phyloP scores from a whole-genome alignment of 1,140 invertebrate species.

The Agrilus planipennis region DNA sequence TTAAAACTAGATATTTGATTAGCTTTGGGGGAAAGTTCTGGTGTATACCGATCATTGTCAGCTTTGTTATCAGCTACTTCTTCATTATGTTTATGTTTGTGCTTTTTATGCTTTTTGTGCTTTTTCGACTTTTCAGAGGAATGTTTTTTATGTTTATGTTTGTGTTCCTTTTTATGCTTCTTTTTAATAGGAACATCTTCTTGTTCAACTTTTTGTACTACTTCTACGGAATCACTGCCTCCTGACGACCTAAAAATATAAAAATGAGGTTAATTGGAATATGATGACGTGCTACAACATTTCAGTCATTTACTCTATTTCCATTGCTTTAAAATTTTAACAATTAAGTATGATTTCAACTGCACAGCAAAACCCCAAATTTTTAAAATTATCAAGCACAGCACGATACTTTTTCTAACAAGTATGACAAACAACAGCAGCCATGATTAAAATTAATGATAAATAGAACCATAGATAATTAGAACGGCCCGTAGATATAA shows the following conservation, averaged over 20 bases:
- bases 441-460: too few species aligned
- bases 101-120: constrained; percentile 34
- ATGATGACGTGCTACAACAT: too few species aligned
- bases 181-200: constrained; percentile 13
- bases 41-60: constrained; percentile 30
- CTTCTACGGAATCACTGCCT: neutral
- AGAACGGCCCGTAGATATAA: too few species aligned
- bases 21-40: constrained; percentile 21
- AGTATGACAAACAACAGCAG: too few species aligned
- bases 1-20: constrained; percentile 16
- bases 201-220: neutral
- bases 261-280: too few species aligned
- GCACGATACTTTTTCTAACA: too few species aligned
- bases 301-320: too few species aligned
- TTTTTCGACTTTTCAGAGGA: constrained; percentile 26
- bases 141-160: constrained; percentile 33
- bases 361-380: too few species aligned
- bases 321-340: too few species aligned
- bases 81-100: constrained; percentile 25
- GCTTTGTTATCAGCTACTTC: constrained; percentile 18
- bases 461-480: too few species aligned
- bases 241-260: constrained; percentile 3
- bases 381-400: too few species aligned
- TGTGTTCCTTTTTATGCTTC: constrained; percentile 33
- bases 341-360: too few species aligned